A percentile compares a stretch with the other conserved stretches of the same genome.
These are phyloP conservation scores for Aleiodes alternator DNA, from an alignment of 2,888 invertebrate species.

Conservation along the genomic window DNA sequence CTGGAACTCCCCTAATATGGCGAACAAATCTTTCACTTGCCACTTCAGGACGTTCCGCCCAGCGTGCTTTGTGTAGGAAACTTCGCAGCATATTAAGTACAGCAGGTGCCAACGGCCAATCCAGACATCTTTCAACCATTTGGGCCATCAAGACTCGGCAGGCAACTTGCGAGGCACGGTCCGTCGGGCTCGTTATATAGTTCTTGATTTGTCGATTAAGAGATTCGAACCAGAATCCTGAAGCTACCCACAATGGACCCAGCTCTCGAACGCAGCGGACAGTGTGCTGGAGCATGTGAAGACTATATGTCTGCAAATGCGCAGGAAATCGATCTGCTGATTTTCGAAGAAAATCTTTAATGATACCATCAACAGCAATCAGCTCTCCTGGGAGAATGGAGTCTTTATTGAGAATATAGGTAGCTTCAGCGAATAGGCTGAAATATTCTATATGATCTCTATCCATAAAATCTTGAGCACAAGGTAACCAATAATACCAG, in stretches of 20 bases:
- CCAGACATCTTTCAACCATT: slow-evolving; percentile 9
- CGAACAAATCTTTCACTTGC: slow-evolving; percentile 6
- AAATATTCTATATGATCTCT: neutral
- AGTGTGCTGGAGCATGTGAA: neutral
- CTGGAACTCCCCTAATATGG: neutral
- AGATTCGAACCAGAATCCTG: neutral
- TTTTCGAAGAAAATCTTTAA: neutral
- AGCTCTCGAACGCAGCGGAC: slow-evolving; percentile 4
- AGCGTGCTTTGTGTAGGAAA: slow-evolving; percentile 2
- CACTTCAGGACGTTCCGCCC: neutral
- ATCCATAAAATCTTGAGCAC: neutral
- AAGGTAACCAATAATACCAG: slow-evolving; percentile 19
- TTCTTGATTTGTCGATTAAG: neutral
- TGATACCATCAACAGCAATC: neutral
- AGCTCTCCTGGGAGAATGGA: neutral
- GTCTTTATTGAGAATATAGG: slow-evolving; percentile 5
- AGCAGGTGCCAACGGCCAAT: slow-evolving; percentile 2
- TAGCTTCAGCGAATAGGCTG: neutral
- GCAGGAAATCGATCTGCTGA: neutral
- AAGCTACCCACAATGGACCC: slow-evolving; percentile 16
- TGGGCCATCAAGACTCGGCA: slow-evolving; percentile 7
- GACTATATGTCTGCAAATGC: slow-evolving; percentile 7
- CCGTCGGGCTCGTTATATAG: slow-evolving; percentile 3
- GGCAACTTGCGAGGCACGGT: neutral
- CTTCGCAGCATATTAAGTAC: neutral